phyloP scores from a whole-genome alignment of 2,113 vertebrate genomes.

The Gymnobelideus leadbeateri region DNA sequence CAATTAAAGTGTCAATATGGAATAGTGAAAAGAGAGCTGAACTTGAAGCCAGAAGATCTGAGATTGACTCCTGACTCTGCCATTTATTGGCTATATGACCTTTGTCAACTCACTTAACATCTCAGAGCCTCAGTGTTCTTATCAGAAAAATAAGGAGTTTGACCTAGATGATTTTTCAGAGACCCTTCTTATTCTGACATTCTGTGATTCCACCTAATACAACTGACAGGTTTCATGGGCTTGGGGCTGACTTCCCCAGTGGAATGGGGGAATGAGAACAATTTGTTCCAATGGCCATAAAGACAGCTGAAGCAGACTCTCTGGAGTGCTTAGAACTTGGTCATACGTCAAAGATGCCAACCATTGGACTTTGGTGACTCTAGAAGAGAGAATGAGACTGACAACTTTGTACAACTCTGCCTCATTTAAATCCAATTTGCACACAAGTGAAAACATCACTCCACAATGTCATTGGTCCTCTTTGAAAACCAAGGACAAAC shows the following conservation, averaged over 20 bases:
- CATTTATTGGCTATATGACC: not conserved
- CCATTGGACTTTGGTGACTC: not conserved
- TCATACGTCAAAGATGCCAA: not conserved
- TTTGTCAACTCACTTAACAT: not conserved
- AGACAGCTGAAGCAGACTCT: not conserved
- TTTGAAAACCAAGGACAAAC: not conserved
- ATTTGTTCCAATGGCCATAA: not conserved
- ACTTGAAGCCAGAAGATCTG: not conserved
- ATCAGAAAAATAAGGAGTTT: not conserved
- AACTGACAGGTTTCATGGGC: not conserved
- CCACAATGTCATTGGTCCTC: not conserved
- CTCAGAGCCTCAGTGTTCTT: not conserved
- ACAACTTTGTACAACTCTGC: not conserved
- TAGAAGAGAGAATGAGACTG: not conserved
- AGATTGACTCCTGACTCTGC: not conserved
- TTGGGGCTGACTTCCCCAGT: not conserved
- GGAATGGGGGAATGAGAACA: not conserved
- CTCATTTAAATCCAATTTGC: not conserved
- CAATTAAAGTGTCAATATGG: not conserved
- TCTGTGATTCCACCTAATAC: not conserved
- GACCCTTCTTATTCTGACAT: not conserved
- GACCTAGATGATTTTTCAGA: not conserved
- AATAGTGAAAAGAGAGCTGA: not conserved
- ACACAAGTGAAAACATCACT: not conserved
- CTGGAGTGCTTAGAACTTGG: not conserved